These are phyloP conservation scores for Potamarius usumacintae DNA, from an alignment of 2,113 vertebrate species.

Conservation along the genomic window DNA sequence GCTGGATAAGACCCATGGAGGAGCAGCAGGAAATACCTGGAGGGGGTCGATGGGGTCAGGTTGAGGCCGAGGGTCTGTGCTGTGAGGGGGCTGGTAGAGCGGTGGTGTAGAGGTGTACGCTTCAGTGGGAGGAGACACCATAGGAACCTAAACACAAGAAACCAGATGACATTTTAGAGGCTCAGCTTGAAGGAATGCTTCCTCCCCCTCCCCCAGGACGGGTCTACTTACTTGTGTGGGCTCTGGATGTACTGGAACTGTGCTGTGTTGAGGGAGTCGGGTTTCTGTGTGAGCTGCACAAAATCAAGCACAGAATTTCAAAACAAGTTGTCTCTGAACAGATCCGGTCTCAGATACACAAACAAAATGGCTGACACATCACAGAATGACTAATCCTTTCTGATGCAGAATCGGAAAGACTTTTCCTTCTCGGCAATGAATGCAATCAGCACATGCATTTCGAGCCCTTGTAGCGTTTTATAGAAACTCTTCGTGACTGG, in stretches of 20 bases:
- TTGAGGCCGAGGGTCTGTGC: conserved; percentile 77
- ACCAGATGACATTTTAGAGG: neutral
- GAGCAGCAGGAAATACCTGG: conserved; percentile 68
- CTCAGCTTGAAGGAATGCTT: neutral
- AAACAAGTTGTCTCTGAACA: neutral
- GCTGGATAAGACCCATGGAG: neutral
- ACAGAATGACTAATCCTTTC: neutral
- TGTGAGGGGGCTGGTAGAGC: conserved; percentile 81
- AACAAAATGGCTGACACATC: neutral
- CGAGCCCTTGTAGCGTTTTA: neutral
- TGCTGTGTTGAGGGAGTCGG: conserved; percentile 83
- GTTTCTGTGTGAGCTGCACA: conserved; percentile 83
- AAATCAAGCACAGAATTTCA: conserved; percentile 4
- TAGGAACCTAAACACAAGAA: conserved; percentile 65
- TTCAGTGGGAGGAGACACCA: conserved; percentile 83
- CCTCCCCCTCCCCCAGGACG: neutral
- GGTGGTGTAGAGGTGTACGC: conserved; percentile 77
- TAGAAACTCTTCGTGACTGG: neutral
- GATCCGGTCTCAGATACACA: neutral
- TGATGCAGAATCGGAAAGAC: neutral
- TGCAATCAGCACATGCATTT: too few relatives aligned
- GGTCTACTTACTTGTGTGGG: conserved; percentile 81
- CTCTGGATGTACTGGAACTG: conserved; percentile 85
- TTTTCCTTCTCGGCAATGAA: too few relatives aligned
- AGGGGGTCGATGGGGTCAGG: conserved; percentile 82